phyloP scores from a whole-genome alignment of 1,140 invertebrate genomes.

The Epicauta chinensis region DNA sequence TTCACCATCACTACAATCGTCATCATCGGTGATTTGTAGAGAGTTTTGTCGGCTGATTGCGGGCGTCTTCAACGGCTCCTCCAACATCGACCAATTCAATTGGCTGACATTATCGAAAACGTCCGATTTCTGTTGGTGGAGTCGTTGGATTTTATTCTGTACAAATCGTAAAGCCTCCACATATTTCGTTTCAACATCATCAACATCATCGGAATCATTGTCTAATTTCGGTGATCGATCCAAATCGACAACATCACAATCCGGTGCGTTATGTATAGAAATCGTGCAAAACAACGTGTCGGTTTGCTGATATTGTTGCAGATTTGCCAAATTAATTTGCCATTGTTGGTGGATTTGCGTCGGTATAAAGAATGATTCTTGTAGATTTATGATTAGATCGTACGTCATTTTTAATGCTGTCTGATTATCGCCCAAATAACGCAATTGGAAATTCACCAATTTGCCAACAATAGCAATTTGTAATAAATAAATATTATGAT shows the following conservation, averaged over 20 bases:
- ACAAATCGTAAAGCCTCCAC: neutral
- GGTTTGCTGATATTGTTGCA: neutral
- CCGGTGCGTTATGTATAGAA: too few relatives aligned
- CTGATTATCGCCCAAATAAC: conserved; percentile 44
- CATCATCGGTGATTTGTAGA: too few relatives aligned
- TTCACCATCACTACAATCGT: conserved; percentile 11
- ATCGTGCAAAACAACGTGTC: neutral
- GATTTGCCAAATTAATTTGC: conserved; percentile 2
- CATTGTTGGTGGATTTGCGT: neutral
- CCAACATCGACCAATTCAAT: conserved; percentile 4
- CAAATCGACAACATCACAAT: neutral
- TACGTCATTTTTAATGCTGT: conserved; percentile 24
- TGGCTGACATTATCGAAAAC: conserved; percentile 6
- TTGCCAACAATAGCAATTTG: conserved; percentile 25
- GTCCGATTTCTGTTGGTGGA: neutral
- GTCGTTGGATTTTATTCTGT: neutral
- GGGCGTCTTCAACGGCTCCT: conserved; percentile 8
- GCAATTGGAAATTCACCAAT: conserved; percentile 22
- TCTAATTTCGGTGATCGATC: too few relatives aligned
- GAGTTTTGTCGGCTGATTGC: too few relatives aligned
- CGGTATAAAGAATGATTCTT: conserved; percentile 4
- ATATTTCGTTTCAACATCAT: neutral
- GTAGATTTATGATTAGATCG: conserved; percentile 19
- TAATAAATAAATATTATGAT: conserved; percentile 32
- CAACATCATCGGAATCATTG: too few relatives aligned